Evolutionary conservation across 2,113 vertebrate genomes (phyloP).

Genomic region (Ramphastos sulfuratus): DNA sequence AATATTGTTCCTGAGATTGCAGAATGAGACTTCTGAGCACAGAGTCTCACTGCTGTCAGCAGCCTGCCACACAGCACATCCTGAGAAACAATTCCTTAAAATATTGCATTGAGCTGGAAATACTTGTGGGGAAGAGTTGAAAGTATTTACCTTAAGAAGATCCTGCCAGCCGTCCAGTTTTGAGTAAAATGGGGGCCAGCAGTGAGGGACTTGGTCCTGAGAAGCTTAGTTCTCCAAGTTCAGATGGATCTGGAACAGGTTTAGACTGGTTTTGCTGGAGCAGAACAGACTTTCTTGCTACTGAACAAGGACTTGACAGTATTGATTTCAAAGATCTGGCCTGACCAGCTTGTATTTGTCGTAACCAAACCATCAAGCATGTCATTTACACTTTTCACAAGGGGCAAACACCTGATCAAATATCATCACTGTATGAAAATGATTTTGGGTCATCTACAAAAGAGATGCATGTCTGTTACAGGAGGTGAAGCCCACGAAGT

Average conservation of each 20-base stretch:
- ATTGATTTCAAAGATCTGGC: neutral
- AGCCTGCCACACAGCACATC: neutral
- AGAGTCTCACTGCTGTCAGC: neutral
- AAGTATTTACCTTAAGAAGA: neutral
- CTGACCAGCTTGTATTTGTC: neutral
- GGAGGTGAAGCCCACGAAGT: too few relatives aligned
- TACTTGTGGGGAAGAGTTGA: fast-evolving
- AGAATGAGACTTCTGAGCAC: neutral
- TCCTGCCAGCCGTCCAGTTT: neutral
- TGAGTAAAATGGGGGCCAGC: neutral
- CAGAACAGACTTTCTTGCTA: neutral
- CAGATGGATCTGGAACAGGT: neutral
- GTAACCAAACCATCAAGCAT: neutral
- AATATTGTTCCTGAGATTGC: neutral
- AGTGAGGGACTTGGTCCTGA: neutral
- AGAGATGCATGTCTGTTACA: too few relatives aligned
- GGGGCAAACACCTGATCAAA: neutral
- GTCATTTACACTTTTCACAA: neutral
- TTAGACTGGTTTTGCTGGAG: neutral
- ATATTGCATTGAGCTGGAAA: neutral
- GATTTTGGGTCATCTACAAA: neutral
- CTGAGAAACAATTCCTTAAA: neutral
- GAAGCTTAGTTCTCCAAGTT: neutral
- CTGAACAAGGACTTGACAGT: neutral
- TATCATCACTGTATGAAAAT: neutral